A percentile compares a stretch with the other conserved stretches of the same genome.
Conservation (phyloP, 2,113 vertebrate genomes). For the Lichenostomus cassidix region DNA sequence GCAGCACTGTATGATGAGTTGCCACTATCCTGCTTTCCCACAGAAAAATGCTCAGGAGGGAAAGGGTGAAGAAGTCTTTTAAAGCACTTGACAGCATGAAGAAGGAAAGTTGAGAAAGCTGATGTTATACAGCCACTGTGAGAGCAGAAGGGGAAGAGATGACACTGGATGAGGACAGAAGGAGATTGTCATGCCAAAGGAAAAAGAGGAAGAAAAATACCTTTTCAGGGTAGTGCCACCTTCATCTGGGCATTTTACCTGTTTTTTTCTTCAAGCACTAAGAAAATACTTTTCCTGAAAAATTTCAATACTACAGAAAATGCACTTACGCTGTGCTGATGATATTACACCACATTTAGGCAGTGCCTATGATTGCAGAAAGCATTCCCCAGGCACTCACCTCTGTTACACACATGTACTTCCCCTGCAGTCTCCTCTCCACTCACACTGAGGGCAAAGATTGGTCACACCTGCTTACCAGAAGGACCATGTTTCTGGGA, state of each 20-base stretch:
- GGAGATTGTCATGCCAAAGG: background rate
- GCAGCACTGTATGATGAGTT: background rate
- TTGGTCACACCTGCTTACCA: background rate
- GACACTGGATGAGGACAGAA: background rate
- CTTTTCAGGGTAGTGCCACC: background rate
- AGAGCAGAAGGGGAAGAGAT: background rate
- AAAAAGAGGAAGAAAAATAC: background rate
- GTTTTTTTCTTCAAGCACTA: background rate
- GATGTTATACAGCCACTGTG: background rate
- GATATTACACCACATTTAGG: background rate
- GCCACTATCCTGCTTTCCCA: background rate
- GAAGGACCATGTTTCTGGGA: background rate
- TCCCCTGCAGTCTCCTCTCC: background rate
- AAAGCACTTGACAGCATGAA: background rate
- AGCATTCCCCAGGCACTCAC: background rate
- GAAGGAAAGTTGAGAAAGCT: background rate
- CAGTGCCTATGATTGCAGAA: background rate
- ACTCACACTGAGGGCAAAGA: background rate
- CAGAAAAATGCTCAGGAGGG: background rate
- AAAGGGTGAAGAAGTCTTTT: background rate
- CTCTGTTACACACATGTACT: background rate
- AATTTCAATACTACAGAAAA: background rate
- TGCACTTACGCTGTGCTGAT: background rate
- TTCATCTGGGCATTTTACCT: background rate
- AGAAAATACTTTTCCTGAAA: background rate